Evolutionary conservation across 2,888 invertebrate genomes (phyloP), one percentile per base, ranked within the genome.

Genomic region (Morpho helenor): DNA sequence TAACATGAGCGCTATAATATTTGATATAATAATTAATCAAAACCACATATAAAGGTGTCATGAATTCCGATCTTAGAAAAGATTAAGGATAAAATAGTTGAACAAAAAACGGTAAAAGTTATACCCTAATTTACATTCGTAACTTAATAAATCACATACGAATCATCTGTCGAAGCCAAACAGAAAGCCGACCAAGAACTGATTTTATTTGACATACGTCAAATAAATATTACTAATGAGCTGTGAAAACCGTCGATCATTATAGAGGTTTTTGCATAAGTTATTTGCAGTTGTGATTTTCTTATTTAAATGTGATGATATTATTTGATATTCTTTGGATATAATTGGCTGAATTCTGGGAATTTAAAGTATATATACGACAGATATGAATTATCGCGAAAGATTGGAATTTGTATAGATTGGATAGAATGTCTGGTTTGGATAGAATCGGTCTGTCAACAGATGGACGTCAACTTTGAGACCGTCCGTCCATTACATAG

Each of bases 21-120:
- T n/a, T 49, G 23, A 46, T 53, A 49, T 41, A 50, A 49, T 40
- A 46, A 58, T 58, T 53, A 58, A 58, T 49, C 45, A 58, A 53
- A 40, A 31, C 22, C 31, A 49, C 43, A 52, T 43, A n/a, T 54
- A 42, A 52, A 54, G 42, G 54, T 42, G 42, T 48, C 42, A 54
- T 31, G 48, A 31, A 40, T n/a, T 23, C 31, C 22, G 42, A 49
- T 49, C 43, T 42, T 10, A 43, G 43, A 43, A 31, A 49, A 55
- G 31, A 49, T 55, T 39, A 49, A 31, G 49, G 55, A 49, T 49
- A 55, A 44, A 44, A 49, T 31, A 16, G 55, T 43, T 49, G 49
- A 55, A 55, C 55, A 49, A 49, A 16, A 42, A 54, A 23, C 49
- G 42, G 48, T 31, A 55, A 55, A 51, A 55, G n/a, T 31, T 55